phyloP scores from a whole-genome alignment of 1,140 invertebrate species.

The Eupristina koningsbergeri region DNA sequence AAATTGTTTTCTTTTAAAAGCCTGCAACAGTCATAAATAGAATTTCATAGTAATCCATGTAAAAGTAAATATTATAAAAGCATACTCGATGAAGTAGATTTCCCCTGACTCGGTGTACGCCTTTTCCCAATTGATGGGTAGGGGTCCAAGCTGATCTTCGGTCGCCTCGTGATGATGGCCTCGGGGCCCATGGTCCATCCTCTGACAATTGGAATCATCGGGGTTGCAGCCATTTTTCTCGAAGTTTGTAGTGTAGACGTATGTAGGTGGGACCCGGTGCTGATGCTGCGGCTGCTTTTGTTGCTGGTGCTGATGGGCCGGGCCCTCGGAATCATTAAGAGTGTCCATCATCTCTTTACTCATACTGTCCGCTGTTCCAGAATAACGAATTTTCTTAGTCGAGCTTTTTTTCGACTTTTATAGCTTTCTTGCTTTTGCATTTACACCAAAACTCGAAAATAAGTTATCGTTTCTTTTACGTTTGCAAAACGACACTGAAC shows the following conservation, averaged over 20 bases:
- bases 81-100: conserved; percentile 98
- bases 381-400: not conserved
- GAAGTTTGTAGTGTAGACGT: conserved; percentile 67
- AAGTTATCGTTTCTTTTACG: too few species aligned
- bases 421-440: not conserved
- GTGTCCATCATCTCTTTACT: conserved; percentile 62
- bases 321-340: conserved; percentile 19
- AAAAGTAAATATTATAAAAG: conserved; percentile 55
- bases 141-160: conserved; percentile 84
- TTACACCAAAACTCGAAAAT: not conserved
- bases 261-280: conserved; percentile 68
- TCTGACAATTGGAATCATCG: conserved; percentile 16
- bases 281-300: conserved; percentile 28
- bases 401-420: not conserved
- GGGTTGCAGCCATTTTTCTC: conserved; percentile 53
- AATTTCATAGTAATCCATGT: too few species aligned
- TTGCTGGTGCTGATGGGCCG: not conserved
- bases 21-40: too few species aligned
- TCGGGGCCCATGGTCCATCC: conserved; percentile 36
- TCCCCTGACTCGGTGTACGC: conserved; percentile 96
- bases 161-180: conserved; percentile 62
- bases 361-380: conserved; percentile 53
- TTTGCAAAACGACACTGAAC: too few species aligned
- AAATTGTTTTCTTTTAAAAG: too few species aligned
- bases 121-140: conserved; percentile 97